phyloP scores from a whole-genome alignment of 2,888 invertebrate genomes.

The Siphlonurus alternatus region DNA sequence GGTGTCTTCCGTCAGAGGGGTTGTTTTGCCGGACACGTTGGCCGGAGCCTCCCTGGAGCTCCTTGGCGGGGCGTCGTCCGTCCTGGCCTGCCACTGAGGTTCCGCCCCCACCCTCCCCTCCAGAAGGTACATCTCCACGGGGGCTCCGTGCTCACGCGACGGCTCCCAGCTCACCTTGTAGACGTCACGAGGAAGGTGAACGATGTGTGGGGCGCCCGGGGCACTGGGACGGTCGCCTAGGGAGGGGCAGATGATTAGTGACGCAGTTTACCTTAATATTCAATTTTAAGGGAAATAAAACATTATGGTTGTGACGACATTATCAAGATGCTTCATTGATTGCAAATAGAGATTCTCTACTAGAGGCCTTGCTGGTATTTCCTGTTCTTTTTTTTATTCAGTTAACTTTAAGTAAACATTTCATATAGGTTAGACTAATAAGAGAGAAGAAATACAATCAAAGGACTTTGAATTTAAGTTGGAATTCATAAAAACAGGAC shows the following conservation, averaged over 20 bases:
- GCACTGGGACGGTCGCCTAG: conserved; percentile 60
- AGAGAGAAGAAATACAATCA: too few species aligned
- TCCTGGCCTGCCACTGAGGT: not conserved
- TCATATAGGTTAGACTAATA: too few species aligned
- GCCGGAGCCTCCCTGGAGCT: conserved; percentile 3
- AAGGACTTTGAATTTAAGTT: too few species aligned
- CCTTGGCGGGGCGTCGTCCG: not conserved
- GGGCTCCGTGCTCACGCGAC: conserved; percentile 57
- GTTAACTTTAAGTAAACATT: too few species aligned
- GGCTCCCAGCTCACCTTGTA: conserved; percentile 70
- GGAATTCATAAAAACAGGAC: too few species aligned
- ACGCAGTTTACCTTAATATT: not conserved
- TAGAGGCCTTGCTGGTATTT: too few species aligned
- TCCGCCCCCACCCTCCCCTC: conserved; percentile 36
- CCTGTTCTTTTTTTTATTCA: too few species aligned
- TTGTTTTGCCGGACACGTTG: conserved; percentile 6
- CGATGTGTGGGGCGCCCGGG: conserved; percentile 59
- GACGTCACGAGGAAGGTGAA: conserved; percentile 51
- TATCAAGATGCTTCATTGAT: too few species aligned
- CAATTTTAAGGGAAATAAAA: too few species aligned
- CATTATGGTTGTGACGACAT: not conserved
- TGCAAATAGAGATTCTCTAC: too few species aligned
- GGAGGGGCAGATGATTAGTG: not conserved
- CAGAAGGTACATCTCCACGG: conserved; percentile 53
- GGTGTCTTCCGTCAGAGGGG: conserved; percentile 9